These are phyloP conservation scores for Leptura quadrifasciata DNA, from an alignment of 2,888 invertebrate species.

Conservation along the genomic window DNA sequence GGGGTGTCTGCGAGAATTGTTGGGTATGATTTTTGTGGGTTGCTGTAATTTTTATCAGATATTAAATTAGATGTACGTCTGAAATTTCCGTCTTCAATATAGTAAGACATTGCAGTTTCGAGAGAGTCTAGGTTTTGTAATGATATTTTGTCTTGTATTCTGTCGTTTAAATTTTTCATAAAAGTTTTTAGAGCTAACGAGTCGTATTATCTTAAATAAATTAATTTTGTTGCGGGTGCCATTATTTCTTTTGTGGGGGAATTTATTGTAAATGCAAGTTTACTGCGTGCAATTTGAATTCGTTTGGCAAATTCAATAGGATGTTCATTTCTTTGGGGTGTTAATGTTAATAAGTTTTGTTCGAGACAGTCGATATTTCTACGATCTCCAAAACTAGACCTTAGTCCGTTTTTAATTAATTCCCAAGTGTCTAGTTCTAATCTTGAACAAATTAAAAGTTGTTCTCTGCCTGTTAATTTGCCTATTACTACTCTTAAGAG, in stretches of 20 bases:
- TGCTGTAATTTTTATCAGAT: neutral
- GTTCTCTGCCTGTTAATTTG: no score
- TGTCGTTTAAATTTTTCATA: conserved; percentile 3
- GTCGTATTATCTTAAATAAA: conserved; percentile 3
- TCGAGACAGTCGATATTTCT: neutral
- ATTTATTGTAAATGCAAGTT: no score
- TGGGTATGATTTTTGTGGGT: neutral
- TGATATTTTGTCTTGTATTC: neutral
- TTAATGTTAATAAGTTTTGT: conserved; percentile 1
- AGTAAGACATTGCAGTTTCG: conserved; percentile 8
- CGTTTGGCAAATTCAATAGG: neutral
- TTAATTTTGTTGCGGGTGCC: neutral
- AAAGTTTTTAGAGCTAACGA: conserved; percentile 2
- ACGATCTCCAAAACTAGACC: no score
- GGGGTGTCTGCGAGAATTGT: neutral
- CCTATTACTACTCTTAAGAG: no score
- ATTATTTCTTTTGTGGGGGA: no score
- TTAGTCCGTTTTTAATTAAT: no score
- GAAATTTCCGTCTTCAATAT: conserved; percentile 13
- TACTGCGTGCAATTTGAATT: neutral
- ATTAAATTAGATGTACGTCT: neutral
- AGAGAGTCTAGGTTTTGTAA: conserved; percentile 10
- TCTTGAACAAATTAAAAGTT: no score
- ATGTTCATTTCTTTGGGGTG: neutral
- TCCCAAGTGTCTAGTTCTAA: no score